A percentile compares a stretch with the other conserved stretches of the same genome.
phyloP scores from a whole-genome alignment of 2,113 vertebrate genomes.

The Eulemur macaco region DNA sequence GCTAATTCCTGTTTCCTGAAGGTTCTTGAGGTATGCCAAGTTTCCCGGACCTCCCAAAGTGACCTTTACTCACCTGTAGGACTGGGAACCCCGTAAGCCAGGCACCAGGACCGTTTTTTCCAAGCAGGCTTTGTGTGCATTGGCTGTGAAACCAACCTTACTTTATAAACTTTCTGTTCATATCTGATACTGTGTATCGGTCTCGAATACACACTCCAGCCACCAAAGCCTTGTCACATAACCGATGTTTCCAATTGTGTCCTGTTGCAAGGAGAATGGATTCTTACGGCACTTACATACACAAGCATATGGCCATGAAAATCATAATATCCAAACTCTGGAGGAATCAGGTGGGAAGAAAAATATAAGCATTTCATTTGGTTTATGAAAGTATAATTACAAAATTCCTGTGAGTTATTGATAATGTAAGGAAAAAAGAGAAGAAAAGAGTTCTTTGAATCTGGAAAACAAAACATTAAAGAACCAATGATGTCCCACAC shows the following conservation, averaged over 20 bases:
- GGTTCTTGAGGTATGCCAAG: no score
- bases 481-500: neutral
- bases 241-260: neutral
- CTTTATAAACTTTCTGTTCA: neutral
- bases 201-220: neutral
- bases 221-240: neutral
- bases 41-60: neutral
- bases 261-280: neutral
- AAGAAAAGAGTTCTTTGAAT: neutral
- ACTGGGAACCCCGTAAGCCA: rapidly evolving
- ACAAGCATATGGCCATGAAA: neutral
- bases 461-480: neutral
- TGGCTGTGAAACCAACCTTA: neutral
- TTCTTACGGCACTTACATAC: no score
- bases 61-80: no score
- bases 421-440: no score
- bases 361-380: neutral
- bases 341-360: neutral
- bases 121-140: neutral
- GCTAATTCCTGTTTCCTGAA: neutral
- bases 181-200: neutral
- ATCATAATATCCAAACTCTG: neutral
- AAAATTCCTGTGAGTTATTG: neutral
- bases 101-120: neutral
- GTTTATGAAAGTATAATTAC: neutral